Evolutionary conservation across 2,888 invertebrate species (phyloP).

Genomic region (Drosophila borealis): DNA sequence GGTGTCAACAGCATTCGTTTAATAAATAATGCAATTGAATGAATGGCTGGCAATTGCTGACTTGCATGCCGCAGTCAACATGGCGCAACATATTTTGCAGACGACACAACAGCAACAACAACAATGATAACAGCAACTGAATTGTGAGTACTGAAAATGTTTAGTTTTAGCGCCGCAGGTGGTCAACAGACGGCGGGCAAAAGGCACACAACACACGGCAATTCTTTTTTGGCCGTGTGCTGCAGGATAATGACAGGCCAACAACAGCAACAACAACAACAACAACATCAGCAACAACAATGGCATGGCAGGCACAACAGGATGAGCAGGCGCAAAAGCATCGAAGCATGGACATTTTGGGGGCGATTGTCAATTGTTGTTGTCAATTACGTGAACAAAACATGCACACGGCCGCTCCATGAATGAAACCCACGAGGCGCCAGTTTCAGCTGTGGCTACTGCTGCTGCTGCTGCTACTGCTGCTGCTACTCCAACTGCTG

Average conservation of each 20-base stretch:
- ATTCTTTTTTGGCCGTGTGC: conserved; percentile 35
- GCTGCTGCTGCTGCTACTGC: conserved; percentile 2
- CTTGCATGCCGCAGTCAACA: conserved; percentile 40
- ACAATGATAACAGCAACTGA: conserved; percentile 15
- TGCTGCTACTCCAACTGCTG: conserved; percentile 27
- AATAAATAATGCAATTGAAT: conserved; percentile 74
- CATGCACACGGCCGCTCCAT: conserved; percentile 58
- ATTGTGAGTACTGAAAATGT: conserved; percentile 51
- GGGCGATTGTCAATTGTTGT: conserved; percentile 75
- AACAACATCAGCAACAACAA: conserved; percentile 14
- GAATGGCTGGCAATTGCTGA: conserved; percentile 49
- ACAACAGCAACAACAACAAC: conserved; percentile 30
- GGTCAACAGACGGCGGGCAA: conserved; percentile 54
- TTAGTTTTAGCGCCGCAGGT: conserved; percentile 75
- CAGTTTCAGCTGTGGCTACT: background rate
- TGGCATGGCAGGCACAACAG: background rate
- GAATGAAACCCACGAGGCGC: conserved; percentile 31
- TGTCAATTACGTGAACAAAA: conserved; percentile 77
- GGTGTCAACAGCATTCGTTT: conserved; percentile 67
- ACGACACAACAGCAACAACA: conserved; percentile 21
- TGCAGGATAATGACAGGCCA: conserved; percentile 72
- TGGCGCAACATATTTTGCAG: conserved; percentile 56
- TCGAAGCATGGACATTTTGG: conserved; percentile 48
- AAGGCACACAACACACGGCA: conserved; percentile 44
- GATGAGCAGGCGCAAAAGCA: conserved; percentile 21